phyloP scores from a whole-genome alignment of 2,113 vertebrate genomes.

The Hippocampus barbouri region DNA sequence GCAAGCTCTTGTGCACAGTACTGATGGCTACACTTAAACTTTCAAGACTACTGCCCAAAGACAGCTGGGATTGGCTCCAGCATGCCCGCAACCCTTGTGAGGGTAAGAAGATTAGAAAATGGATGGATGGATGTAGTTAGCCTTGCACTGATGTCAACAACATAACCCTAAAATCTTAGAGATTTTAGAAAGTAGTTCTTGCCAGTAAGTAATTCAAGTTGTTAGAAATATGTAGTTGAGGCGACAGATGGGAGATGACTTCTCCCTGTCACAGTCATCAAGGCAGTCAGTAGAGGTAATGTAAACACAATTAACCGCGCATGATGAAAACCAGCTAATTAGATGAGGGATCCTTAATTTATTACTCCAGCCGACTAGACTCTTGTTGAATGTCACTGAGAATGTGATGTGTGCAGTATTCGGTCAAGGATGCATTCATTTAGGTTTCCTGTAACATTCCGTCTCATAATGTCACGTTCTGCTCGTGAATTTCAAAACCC shows the following conservation, averaged over 20 bases:
- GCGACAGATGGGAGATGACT: not conserved
- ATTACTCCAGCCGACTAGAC: not conserved
- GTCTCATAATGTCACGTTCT: conserved; percentile 39
- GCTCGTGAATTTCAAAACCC: conserved; percentile 49
- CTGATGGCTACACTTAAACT: no score
- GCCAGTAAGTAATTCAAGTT: not conserved
- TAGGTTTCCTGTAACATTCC: conserved; percentile 17
- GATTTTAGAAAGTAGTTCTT: not conserved
- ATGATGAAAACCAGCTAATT: conserved; percentile 1
- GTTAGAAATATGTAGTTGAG: conserved; percentile 3
- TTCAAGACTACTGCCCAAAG: no score
- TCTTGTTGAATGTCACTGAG: conserved; percentile 13
- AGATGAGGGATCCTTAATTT: not conserved
- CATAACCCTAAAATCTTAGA: no score
- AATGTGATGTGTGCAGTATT: conserved; percentile 14
- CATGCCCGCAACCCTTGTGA: no score
- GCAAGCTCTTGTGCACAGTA: no score
- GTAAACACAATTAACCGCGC: conserved; percentile 1
- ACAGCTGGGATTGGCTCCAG: no score
- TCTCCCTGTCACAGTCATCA: conserved; percentile 1
- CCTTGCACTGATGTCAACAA: no score
- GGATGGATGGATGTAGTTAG: no score
- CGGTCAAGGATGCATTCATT: not conserved
- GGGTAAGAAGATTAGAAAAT: no score
- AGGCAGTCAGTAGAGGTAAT: not conserved